These are phyloP conservation scores for Misgurnus anguillicaudatus DNA, from an alignment of 2,113 vertebrate species.

Conservation along the genomic window DNA sequence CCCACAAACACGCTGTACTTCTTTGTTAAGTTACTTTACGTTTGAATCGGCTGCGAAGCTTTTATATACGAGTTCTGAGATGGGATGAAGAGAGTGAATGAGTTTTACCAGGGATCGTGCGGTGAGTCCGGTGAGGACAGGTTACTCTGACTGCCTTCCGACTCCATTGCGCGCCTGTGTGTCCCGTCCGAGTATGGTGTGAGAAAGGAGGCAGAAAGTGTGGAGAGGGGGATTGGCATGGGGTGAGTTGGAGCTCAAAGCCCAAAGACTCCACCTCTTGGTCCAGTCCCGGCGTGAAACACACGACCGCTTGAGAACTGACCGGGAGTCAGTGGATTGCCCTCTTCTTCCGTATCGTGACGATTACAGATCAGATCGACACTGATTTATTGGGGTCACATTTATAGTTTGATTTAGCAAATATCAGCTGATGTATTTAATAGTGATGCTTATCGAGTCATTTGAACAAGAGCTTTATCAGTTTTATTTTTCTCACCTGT, in stretches of 20 bases:
- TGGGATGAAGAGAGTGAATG: conserved; percentile 4
- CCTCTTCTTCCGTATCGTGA: conserved; percentile 9
- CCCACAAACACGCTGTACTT: conserved; percentile 32
- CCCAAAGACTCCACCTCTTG: conserved; percentile 51
- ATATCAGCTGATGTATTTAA: too few species aligned
- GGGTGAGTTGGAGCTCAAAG: conserved; percentile 48
- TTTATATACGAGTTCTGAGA: background rate
- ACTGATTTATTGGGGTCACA: background rate
- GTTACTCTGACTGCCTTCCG: conserved; percentile 93
- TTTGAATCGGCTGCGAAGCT: background rate
- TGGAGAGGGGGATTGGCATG: conserved; percentile 46
- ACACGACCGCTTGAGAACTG: conserved; percentile 25
- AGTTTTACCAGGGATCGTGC: conserved; percentile 91
- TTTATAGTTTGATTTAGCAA: background rate
- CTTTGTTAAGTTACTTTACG: conserved; percentile 37
- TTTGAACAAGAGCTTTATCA: too few species aligned
- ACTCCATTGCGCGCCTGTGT: conserved; percentile 84
- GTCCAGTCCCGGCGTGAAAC: conserved; percentile 47
- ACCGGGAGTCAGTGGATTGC: conserved; percentile 39
- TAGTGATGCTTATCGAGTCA: too few species aligned
- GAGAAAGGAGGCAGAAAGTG: conserved; percentile 50
- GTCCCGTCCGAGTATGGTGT: conserved; percentile 60
- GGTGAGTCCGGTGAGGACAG: conserved; percentile 91
- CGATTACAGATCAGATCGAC: conserved; percentile 8
- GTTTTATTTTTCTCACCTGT: background rate